Evolutionary conservation across 2,113 vertebrate species (phyloP).

Genomic region (Macaca nemestrina): DNA sequence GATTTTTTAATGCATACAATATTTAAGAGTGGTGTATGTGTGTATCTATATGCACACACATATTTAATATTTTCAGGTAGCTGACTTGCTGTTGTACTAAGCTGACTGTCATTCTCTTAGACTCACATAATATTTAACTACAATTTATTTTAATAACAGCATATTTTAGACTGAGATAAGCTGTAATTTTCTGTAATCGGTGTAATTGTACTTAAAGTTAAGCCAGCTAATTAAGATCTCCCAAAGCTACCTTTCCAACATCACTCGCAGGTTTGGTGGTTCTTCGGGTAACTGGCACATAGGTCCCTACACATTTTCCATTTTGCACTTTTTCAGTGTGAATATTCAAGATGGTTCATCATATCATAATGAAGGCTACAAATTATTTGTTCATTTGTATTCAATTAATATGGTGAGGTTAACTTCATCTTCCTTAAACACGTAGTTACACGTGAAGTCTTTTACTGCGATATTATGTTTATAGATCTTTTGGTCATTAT

Average conservation of each 20-base stretch:
- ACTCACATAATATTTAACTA: conserved; percentile 29
- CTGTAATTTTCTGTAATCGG: conserved; percentile 67
- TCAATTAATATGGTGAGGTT: not conserved
- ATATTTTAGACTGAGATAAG: conserved; percentile 59
- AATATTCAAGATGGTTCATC: not conserved
- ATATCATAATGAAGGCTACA: conserved; percentile 15
- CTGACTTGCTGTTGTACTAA: conserved; percentile 42
- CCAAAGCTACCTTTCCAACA: conserved; percentile 64
- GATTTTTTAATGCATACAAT: not conserved
- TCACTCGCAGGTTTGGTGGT: conserved; percentile 41
- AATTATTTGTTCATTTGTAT: not conserved
- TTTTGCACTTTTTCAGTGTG: conserved; percentile 36
- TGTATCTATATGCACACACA: not conserved
- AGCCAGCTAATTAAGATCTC: conserved; percentile 66
- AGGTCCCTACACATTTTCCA: not conserved
- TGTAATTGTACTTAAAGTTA: conserved; percentile 71
- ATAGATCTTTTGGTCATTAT: not conserved
- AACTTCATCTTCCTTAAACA: conserved; percentile 58
- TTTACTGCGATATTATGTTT: not conserved
- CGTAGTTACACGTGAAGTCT: not conserved
- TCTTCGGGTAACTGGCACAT: conserved; percentile 4
- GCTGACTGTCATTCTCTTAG: conserved; percentile 64
- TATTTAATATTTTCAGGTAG: not conserved
- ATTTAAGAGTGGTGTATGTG: conserved; percentile 52
- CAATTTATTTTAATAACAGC: conserved; percentile 60